Conservation (phyloP, 2,888 invertebrate genomes). For the Fabriciana adippe region DNA sequence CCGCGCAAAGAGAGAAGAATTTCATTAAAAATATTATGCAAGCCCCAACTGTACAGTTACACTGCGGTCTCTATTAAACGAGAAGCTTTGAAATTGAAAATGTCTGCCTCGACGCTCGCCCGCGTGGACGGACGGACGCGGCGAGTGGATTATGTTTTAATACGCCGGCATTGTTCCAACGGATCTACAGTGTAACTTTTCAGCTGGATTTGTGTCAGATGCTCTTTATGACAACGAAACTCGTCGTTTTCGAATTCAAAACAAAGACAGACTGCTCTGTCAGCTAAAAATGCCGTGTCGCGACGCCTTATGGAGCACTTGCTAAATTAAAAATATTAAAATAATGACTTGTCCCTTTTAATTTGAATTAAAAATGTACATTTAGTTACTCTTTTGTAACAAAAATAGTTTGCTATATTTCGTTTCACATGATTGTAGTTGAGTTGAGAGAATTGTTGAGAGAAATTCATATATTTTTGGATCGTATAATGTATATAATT, state of each 20-base stretch:
- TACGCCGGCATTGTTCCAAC: conserved; percentile 46
- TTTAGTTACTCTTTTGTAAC: too few relatives aligned
- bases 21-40: conserved; percentile 59
- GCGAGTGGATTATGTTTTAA: conserved; percentile 51
- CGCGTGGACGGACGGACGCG: conserved; percentile 46
- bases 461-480: too few relatives aligned
- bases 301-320: neutral
- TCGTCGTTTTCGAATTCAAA: conserved; percentile 10
- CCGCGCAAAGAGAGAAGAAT: conserved; percentile 50
- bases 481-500: too few relatives aligned
- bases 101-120: conserved; percentile 42
- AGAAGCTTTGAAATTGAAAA: conserved; percentile 52
- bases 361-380: too few relatives aligned
- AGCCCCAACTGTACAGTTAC: conserved; percentile 43
- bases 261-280: conserved; percentile 5
- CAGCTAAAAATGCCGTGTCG: neutral
- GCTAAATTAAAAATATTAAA: conserved; percentile 6
- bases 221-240: conserved; percentile 8
- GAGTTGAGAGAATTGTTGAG: too few relatives aligned
- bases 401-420: too few relatives aligned
- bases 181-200: conserved; percentile 33
- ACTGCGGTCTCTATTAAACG: conserved; percentile 50
- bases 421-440: too few relatives aligned
- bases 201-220: conserved; percentile 26
- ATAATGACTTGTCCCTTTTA: neutral